A percentile compares a stretch with the other conserved stretches of the same genome.
phyloP scores from a whole-genome alignment of 2,797 vertebrate species.

The Anguilla megastoma region DNA sequence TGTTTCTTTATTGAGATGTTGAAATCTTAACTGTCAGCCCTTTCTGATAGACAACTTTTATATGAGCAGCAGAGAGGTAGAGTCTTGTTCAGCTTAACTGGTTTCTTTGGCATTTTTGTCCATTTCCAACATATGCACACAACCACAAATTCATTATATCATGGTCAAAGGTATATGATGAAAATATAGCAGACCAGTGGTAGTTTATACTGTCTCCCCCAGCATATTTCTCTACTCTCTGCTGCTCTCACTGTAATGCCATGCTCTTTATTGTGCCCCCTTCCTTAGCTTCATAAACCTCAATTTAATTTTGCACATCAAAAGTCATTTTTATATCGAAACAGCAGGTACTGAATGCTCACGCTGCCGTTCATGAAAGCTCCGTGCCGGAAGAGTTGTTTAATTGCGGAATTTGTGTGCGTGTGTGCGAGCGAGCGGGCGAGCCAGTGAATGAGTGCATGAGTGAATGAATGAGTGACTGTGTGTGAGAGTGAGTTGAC shows the following conservation, averaged over 20 bases:
- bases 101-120: neutral
- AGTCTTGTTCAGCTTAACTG: neutral
- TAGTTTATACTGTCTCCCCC: neutral
- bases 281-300: neutral
- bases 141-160: neutral
- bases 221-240: neutral
- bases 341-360: neutral
- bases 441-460: neutral
- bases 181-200: neutral
- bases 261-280: neutral
- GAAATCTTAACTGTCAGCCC: conserved; percentile 15
- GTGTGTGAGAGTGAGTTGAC: neutral
- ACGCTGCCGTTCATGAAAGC: neutral
- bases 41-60: neutral
- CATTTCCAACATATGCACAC: neutral
- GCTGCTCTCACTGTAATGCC: neutral
- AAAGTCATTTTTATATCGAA: conserved; percentile 8
- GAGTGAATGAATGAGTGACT: neutral
- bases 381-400: neutral
- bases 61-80: neutral
- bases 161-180: neutral
- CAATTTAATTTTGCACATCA: conserved; percentile 6
- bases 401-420: neutral
- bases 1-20: conserved; percentile 29
- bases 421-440: neutral